Conservation (phyloP, 1,140 invertebrate genomes). For the Diprion similis region DNA sequence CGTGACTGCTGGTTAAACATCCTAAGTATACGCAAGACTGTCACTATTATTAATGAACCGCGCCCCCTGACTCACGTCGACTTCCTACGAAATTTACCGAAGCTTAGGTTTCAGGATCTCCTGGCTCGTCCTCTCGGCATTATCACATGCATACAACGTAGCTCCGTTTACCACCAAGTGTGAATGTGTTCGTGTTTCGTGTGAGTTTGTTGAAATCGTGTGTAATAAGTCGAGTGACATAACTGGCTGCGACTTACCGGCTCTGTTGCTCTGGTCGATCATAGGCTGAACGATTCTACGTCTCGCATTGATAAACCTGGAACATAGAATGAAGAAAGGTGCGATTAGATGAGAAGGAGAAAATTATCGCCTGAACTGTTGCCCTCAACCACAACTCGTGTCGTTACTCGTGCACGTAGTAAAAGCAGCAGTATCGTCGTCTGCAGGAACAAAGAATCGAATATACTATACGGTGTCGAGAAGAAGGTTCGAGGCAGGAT, state of each 20-base stretch:
- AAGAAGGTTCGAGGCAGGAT: constrained; percentile 23
- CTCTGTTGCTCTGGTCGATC: constrained; percentile 98
- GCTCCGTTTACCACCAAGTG: too few species aligned
- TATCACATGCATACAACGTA: too few species aligned
- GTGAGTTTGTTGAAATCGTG: constrained; percentile 21
- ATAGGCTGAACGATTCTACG: constrained; percentile 97
- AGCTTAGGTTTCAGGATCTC: too few species aligned
- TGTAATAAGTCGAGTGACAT: constrained; percentile 31
- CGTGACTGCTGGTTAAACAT: background rate
- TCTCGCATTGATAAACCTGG: constrained; percentile 98
- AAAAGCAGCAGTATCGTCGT: background rate
- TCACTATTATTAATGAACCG: background rate
- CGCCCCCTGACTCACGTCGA: too few species aligned
- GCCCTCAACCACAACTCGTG: background rate
- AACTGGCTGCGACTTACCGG: constrained; percentile 76
- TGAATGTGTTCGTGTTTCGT: background rate
- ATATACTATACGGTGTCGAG: constrained; percentile 6
- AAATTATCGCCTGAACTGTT: constrained; percentile 10
- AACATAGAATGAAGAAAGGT: constrained; percentile 57
- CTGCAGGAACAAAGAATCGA: background rate
- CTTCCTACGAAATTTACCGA: too few species aligned
- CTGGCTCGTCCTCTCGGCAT: background rate
- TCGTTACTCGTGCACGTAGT: too few species aligned
- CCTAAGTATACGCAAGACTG: background rate
- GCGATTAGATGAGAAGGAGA: constrained; percentile 17